Percentiles rank a stretch among this genome's conserved stretches.
Conservation (phyloP, 1,140 invertebrate genomes). For the Hermatobates lingyangjiaoensis region DNA sequence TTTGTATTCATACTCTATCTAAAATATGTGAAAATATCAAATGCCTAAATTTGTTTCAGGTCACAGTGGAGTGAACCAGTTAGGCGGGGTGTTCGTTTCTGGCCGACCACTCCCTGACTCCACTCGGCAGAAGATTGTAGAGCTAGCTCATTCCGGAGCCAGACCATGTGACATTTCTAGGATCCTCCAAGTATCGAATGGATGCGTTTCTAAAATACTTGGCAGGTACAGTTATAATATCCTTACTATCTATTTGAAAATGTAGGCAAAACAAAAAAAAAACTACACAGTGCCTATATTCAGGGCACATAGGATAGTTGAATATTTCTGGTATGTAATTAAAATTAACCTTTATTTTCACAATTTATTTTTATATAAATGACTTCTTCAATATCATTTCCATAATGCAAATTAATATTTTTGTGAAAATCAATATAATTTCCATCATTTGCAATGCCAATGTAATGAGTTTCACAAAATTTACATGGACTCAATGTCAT, state of each 20-base stretch:
- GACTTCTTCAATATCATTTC: too few species aligned
- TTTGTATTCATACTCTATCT: too few species aligned
- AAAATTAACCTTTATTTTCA: too few species aligned
- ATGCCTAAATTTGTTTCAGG: slow-evolving; percentile 41
- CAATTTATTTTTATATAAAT: too few species aligned
- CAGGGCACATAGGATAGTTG: neutral
- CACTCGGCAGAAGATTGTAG: slow-evolving; percentile 86
- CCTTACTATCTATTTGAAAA: neutral
- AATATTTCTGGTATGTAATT: too few species aligned
- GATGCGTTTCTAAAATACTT: slow-evolving; percentile 73
- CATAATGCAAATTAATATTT: too few species aligned
- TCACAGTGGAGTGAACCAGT: slow-evolving; percentile 93
- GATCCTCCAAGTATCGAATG: slow-evolving; percentile 80
- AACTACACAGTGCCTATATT: neutral
- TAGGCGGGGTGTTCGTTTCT: slow-evolving; percentile 95
- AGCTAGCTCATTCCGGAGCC: slow-evolving; percentile 81
- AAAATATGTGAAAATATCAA: too few species aligned
- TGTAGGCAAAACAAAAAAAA: neutral
- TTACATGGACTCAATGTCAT: too few species aligned
- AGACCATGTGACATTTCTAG: slow-evolving; percentile 87
- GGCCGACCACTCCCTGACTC: slow-evolving; percentile 88
- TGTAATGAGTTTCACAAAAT: too few species aligned
- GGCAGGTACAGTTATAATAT: slow-evolving; percentile 40
- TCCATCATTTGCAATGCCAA: too few species aligned
- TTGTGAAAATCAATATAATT: too few species aligned